Evolutionary conservation across 2,113 vertebrate species (phyloP).

Genomic region (Syrmaticus mikado): DNA sequence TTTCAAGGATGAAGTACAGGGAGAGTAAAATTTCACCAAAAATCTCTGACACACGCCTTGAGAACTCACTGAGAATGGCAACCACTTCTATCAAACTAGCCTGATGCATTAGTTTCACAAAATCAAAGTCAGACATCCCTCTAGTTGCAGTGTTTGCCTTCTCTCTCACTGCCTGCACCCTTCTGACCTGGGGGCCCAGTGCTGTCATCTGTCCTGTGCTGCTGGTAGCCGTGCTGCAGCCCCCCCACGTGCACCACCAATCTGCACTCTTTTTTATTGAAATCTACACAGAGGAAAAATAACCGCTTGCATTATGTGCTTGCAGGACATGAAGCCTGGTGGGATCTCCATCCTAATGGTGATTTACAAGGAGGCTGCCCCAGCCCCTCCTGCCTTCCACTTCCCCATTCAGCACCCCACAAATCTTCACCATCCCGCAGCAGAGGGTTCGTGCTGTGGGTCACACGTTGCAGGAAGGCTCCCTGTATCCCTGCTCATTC

Average conservation of each 20-base stretch:
- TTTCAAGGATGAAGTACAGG: no score
- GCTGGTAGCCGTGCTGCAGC: background rate
- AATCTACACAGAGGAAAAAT: background rate
- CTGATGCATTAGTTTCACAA: no score
- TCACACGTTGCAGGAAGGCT: background rate
- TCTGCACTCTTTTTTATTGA: background rate
- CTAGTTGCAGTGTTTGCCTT: background rate
- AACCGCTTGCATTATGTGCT: background rate
- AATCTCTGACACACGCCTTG: no score
- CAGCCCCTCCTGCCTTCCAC: background rate
- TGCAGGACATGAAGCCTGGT: background rate
- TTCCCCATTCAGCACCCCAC: background rate
- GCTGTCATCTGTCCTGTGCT: background rate
- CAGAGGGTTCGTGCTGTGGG: background rate
- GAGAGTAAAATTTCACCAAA: no score
- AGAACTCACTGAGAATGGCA: no score
- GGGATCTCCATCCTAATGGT: rapidly evolving
- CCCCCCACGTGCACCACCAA: rapidly evolving
- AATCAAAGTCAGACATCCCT: no score
- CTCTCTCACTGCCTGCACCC: background rate
- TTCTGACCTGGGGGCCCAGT: background rate
- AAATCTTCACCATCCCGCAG: background rate
- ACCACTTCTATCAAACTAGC: no score
- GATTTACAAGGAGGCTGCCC: background rate
- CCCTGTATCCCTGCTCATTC: rapidly evolving